Percentiles rank a stretch among this genome's conserved stretches.
Conservation (phyloP, 1,140 invertebrate genomes). For the Callitettix versicolor region DNA sequence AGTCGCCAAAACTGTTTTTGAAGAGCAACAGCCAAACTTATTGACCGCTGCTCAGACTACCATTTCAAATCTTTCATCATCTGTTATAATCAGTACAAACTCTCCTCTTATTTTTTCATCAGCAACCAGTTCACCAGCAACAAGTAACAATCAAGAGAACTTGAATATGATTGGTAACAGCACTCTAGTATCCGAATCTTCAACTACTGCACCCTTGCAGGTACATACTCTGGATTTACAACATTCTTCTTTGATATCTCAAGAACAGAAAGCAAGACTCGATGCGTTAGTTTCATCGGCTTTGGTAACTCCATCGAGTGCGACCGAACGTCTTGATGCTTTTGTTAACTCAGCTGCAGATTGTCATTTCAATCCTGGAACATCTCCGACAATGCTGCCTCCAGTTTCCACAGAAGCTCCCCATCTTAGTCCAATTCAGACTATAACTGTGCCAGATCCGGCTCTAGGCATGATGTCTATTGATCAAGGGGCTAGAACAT, state of each 20-base stretch:
- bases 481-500: background rate
- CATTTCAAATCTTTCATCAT: background rate
- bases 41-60: background rate
- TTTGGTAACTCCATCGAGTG: constrained; percentile 16
- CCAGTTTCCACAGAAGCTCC: constrained; percentile 1
- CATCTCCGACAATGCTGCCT: background rate
- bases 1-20: background rate
- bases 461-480: background rate
- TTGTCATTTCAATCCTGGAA: constrained; percentile 31
- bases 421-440: background rate
- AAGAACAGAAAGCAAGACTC: no score
- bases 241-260: no score
- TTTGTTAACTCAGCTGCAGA: constrained; percentile 52
- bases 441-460: background rate
- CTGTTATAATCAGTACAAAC: no score
- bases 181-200: no score
- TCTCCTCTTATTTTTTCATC: no score
- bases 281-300: no score
- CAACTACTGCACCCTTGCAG: no score
- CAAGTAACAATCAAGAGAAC: no score
- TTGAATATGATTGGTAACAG: no score
- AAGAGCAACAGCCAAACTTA: background rate
- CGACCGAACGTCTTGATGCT: constrained; percentile 46
- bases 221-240: no score
- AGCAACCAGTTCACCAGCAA: no score